Evolutionary conservation across 2,113 vertebrate genomes (phyloP), one percentile per base, ranked within the genome.

Genomic region (Halcyon malimbica): DNA sequence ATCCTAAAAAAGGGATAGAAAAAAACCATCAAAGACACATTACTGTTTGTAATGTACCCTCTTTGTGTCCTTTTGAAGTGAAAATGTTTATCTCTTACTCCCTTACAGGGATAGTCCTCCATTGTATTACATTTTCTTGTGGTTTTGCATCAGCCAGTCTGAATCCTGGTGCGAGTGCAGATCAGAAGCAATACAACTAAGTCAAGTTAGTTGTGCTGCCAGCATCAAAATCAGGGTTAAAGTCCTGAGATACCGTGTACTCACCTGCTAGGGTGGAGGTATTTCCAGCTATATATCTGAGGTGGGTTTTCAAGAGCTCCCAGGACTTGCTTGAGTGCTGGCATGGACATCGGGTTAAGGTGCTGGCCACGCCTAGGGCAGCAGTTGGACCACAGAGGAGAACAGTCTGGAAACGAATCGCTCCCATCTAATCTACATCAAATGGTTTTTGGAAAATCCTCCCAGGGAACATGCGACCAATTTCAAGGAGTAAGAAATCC

Each of bases 61-160:
- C 64, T 78, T 59, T n/a, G 37, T 19, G 39, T 86, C 13, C 50
- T 92, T 96, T 90, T 81, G 95, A 96, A 90, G 83, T 81, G 60
- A 83, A 59, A 90, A 88, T 86, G 37, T 91, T 69, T 80, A 13
- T 60, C 85, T 88, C 68, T 83, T 60, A 63, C 42, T 70, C 42
- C 51, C 24, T 67, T 75, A 63, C 24, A 54, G 60, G 26, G n/a
- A 41, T 41, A 50, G 48, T 74, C 19, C 51, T 93, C 37, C 54
- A 24, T 37, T 73, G 48, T 62, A 9, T 50, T 51, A 11, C 31
- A 63, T 91, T 95, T 90, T 37, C 70, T 37, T 28, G 23, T 51
- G 21, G 3, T 44, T 75, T 76, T 86, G 39, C 79, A 65, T 80
- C 69, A 82, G 23, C 31, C n/a, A 33, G 6, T 26, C 50, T 70